Percentiles rank a stretch among this genome's conserved stretches.
Evolutionary conservation across 2,888 invertebrate species (phyloP).

Genomic region (Apamea crenata): DNA sequence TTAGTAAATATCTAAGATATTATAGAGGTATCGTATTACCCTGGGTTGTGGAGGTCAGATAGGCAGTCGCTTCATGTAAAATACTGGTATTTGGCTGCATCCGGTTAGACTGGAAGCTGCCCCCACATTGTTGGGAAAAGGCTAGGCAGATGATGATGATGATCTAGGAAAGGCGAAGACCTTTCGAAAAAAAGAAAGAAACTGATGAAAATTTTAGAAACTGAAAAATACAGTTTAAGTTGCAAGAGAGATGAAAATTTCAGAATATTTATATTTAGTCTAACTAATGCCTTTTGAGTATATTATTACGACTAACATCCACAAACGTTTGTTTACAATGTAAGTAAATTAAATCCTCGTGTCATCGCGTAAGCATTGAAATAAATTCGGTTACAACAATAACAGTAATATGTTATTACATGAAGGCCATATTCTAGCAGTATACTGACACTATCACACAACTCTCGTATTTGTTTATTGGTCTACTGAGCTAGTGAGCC

Average conservation of each 20-base stretch:
- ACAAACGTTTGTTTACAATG: not conserved
- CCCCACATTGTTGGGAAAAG: not conserved
- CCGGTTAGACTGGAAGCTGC: not conserved
- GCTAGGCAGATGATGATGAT: not conserved
- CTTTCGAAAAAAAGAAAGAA: not conserved
- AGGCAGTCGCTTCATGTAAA: not conserved
- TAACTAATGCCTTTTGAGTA: not conserved
- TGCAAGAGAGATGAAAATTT: not conserved
- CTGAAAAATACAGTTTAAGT: not conserved
- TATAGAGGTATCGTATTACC: not conserved
- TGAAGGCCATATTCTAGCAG: constrained; percentile 76
- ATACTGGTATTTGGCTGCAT: not conserved
- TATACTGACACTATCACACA: constrained; percentile 67
- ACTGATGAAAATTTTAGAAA: constrained; percentile 8
- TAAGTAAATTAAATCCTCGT: constrained; percentile 11
- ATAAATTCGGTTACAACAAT: constrained; percentile 51
- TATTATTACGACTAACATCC: not conserved
- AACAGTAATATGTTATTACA: constrained; percentile 70
- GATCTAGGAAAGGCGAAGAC: not conserved
- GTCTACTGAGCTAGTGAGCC: constrained; percentile 42
- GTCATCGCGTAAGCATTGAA: constrained; percentile 23
- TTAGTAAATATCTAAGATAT: constrained; percentile 7
- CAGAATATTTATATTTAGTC: not conserved
- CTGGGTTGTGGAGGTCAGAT: not conserved
- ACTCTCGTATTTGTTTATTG: constrained; percentile 34